Percentiles rank a stretch among this genome's conserved stretches.
Evolutionary conservation across 2,113 vertebrate species (phyloP).

Genomic region (Ramphastos sulfuratus): DNA sequence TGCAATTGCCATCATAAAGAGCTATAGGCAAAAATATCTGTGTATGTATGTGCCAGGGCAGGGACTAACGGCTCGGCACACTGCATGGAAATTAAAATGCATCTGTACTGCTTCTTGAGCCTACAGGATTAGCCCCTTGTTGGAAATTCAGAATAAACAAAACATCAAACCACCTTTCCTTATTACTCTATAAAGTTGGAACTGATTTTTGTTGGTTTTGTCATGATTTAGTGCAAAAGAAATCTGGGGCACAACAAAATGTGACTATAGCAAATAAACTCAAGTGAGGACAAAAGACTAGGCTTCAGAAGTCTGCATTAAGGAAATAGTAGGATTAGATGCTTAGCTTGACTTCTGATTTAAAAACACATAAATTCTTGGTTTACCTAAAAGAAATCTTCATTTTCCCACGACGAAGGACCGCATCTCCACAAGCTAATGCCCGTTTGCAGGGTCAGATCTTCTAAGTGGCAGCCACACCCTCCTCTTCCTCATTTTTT

Average conservation of each 20-base stretch:
- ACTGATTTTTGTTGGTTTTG: background rate
- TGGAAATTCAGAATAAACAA: background rate
- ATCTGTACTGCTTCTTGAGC: background rate
- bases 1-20: background rate
- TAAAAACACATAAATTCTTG: background rate
- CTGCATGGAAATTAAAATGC: background rate
- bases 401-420: rapidly evolving
- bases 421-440: background rate
- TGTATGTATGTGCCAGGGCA: background rate
- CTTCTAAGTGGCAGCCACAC: background rate
- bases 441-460: background rate
- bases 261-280: background rate
- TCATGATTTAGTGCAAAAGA: background rate
- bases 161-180: background rate
- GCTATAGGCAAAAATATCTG: background rate
- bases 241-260: background rate
- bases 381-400: constrained; percentile 30
- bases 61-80: background rate
- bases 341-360: background rate
- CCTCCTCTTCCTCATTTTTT: constrained; percentile 47
- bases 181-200: background rate
- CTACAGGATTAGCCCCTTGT: background rate
- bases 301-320: background rate
- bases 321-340: background rate
- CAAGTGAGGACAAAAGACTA: background rate